A percentile compares a stretch with the other conserved stretches of the same genome.
These are phyloP conservation scores for Heterodera carotae DNA, from an alignment of 1,140 invertebrate species.

Conservation along the genomic window DNA sequence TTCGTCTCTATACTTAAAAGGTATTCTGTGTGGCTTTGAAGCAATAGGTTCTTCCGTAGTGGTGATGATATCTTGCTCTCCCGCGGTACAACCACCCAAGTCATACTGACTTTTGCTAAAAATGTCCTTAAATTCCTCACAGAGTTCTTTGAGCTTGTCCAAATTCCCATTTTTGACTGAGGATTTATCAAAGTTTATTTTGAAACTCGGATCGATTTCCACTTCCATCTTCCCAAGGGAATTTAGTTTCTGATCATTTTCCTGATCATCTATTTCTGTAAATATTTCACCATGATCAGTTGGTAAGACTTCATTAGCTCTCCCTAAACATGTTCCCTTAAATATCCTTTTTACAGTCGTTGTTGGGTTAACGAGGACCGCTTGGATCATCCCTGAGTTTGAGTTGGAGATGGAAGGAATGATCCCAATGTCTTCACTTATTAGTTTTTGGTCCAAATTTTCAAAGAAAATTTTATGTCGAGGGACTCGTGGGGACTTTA, in stretches of 20 bases:
- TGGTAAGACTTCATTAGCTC: not conserved
- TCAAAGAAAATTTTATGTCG: not conserved
- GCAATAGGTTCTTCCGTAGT: not conserved
- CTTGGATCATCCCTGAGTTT: not conserved
- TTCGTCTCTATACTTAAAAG: conserved; percentile 1
- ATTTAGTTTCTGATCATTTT: not conserved
- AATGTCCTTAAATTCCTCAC: conserved; percentile 25
- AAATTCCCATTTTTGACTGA: not conserved
- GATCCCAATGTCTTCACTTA: not conserved
- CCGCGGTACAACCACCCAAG: conserved; percentile 19
- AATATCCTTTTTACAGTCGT: not conserved
- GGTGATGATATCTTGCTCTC: conserved; percentile 17
- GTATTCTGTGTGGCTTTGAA: not conserved
- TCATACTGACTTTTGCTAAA: conserved; percentile 25
- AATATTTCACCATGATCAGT: conserved; percentile 1
- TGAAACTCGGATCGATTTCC: conserved; percentile 1
- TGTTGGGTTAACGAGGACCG: not conserved
- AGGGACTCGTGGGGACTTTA: not conserved
- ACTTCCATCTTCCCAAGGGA: not conserved
- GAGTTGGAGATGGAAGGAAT: not conserved
- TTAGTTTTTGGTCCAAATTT: not conserved
- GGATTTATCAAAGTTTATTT: not conserved
- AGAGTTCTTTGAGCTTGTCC: not conserved
- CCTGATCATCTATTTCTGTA: not conserved
- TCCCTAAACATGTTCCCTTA: not conserved